These are phyloP conservation scores for Tyto alba DNA, from an alignment of 2,113 vertebrate genomes.

Conservation along the genomic window DNA sequence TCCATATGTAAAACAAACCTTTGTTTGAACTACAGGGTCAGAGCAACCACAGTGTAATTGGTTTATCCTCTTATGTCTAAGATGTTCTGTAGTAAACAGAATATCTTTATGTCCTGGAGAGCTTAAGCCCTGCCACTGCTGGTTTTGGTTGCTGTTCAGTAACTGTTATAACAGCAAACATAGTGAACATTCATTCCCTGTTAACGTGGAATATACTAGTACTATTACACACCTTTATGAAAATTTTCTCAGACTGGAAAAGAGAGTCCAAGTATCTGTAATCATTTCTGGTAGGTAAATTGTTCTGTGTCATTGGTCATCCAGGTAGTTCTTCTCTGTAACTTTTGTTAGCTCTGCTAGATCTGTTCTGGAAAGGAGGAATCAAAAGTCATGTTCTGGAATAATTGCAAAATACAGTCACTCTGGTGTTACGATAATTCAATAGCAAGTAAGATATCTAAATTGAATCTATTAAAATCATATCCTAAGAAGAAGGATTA, in stretches of 20 bases:
- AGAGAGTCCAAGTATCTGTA: background rate
- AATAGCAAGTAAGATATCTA: background rate
- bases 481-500: no score
- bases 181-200: background rate
- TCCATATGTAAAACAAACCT: background rate
- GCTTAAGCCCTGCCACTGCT: background rate
- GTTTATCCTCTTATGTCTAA: background rate
- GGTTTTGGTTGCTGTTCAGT: background rate
- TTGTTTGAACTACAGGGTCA: background rate
- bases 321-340: background rate
- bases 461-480: background rate
- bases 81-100: background rate
- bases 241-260: background rate
- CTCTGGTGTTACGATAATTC: background rate
- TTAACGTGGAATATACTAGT: background rate
- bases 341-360: background rate
- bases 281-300: background rate
- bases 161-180: background rate
- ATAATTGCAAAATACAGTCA: background rate
- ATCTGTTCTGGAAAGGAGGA: background rate
- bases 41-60: background rate
- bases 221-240: background rate
- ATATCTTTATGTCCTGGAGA: background rate
- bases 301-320: background rate
- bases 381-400: background rate